phyloP scores from a whole-genome alignment of 2,113 vertebrate genomes.

The Agapornis roseicollis region DNA sequence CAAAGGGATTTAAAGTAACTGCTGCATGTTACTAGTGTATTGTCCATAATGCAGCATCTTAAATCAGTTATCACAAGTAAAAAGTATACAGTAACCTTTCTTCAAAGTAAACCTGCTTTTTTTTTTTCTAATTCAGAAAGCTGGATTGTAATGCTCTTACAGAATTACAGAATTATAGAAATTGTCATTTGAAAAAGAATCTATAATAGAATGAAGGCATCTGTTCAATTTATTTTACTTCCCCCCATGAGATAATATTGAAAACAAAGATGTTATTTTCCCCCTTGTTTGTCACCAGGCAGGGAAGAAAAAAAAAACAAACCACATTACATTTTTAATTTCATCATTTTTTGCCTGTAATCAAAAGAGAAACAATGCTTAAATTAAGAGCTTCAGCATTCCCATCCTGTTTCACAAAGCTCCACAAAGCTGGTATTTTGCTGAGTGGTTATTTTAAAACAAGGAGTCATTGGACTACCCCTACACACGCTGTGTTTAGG shows the following conservation, averaged over 20 bases:
- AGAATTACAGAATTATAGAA: background rate
- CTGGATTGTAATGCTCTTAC: background rate
- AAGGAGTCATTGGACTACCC: background rate
- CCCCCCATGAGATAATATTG: background rate
- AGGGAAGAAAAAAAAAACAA: background rate
- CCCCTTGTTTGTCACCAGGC: background rate
- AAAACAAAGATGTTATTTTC: slow-evolving; percentile 19
- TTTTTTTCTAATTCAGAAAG: background rate
- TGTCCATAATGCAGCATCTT: background rate
- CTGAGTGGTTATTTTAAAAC: slow-evolving; percentile 39
- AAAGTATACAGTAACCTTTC: background rate
- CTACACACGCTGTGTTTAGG: background rate
- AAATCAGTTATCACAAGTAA: background rate
- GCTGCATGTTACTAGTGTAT: background rate
- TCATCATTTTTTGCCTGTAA: slow-evolving; percentile 34
- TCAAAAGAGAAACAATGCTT: slow-evolving; percentile 1
- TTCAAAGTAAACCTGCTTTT: background rate
- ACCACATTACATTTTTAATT: background rate
- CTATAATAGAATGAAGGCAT: background rate
- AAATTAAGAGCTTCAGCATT: slow-evolving; percentile 15
- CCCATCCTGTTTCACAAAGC: background rate
- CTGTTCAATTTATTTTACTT: slow-evolving; percentile 50
- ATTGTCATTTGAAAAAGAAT: background rate
- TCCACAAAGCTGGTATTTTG: slow-evolving; percentile 49
- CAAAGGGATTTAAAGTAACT: background rate